Evolutionary conservation across 2,888 invertebrate genomes (phyloP), one percentile per base, ranked within the genome.

Genomic region (Sturmia bella): DNA sequence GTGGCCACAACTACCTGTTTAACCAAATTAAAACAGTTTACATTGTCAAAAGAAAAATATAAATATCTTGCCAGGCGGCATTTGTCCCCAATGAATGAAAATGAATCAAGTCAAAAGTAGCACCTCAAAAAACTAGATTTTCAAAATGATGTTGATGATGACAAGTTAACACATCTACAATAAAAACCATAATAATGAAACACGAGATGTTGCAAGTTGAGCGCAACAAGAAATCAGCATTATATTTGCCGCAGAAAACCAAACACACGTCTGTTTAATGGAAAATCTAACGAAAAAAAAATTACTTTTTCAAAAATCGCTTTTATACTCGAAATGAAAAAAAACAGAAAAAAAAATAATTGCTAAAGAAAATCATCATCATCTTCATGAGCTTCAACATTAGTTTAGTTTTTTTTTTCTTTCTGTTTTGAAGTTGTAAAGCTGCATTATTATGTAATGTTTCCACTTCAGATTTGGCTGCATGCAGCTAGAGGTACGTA

Each of bases 331-430:
- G 24, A 21, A 59, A 15, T 52, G 41, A 43, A 61, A 50, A 43
- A 43, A 39, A 50, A n/a, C n/a, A n/a, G n/a, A n/a, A 1, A 54
- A 21, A 32, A 21, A 74, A 81, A 72, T 73, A 81, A 77, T 81
- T 81, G 63, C 81, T 75, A 82, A 70, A 78, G 59, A 82, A 82
- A 82, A 77, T 82, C 52, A 64, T 64, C 63, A 64, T 75, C 64
- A 61, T 43, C 59, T 70, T 43, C 63, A 69, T 52, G 54, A 77
- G 70, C 77, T 56, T 45, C 57, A 72, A 50, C 72, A 68, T 39
- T 52, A 39, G 57, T 63, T 27, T 52, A 24, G 21, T 54, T 13
- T 24, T 24, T 56, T 63, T 75, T 43, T 59, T 39, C 32, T 43
- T 9, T 27, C 54, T 52, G 27, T 70, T 39, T 63, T 64, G 19